Base-by-base conservation (phyloP, 2,797 vertebrate genomes). In the Semaprochilodus insignis region DNA sequence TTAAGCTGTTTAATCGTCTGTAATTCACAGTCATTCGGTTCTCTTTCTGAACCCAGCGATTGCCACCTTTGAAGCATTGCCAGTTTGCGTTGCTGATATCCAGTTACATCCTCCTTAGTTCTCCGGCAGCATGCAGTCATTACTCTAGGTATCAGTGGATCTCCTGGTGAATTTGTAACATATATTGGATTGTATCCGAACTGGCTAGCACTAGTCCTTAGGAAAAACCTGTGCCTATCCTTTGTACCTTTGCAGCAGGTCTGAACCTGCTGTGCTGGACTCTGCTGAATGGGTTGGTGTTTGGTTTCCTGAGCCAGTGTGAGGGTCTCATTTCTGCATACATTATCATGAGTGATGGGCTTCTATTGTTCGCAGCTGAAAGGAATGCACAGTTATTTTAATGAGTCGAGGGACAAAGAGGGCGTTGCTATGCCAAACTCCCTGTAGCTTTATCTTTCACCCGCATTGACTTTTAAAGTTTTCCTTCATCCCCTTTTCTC, bases 371-470 rank as follows among this genome's bases (percentile, higher is more conserved):
- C 88, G 40, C 80, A 85, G 80, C 83, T 92, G 90, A 92, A 93
- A 92, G 89, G 84, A 44, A 59, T 71, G 66, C 79, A 85, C 90
- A 90, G 91, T 94, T 90, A 93, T 93, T 93, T 85, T 92, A 92
- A 94, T 93, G 88, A 92, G 89, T 82, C 77, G 55, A 89, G 87
- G 87, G 88, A 91, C 93, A 90, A 78, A 86, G 90, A 83, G 66
- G 85, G 51, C 21, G 65, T 13, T 85, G 65, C 78, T 52, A 77
- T 76, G 82, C 73, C 72, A 21, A 84, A 69, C 87, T 85, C 80
- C 77, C 71, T 81, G 3, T 54, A 55, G 57, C 77, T 80, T 31
- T 73, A 83, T 78, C 40, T 76, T 82, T 77, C 25, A 31, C 62
- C 14, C 25, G 23, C 60, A 25, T 80, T 69, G 21, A 85, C 70